These are phyloP conservation scores for Gasterosteus nipponicus DNA, from an alignment of 2,113 vertebrate genomes.

Conservation along the genomic window DNA sequence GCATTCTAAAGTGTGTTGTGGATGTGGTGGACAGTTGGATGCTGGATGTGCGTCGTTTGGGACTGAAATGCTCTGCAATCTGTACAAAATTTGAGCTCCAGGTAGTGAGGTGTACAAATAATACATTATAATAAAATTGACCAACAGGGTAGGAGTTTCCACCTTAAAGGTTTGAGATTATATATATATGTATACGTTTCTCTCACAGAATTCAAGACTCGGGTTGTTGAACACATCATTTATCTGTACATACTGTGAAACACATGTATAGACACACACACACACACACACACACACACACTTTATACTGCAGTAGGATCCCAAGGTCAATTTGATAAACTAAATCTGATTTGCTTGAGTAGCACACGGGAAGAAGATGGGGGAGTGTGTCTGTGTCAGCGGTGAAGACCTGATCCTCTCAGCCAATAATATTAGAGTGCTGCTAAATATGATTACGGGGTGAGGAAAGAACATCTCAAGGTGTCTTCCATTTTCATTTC, in stretches of 20 bases:
- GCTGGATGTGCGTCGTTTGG: neutral
- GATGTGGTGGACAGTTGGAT: neutral
- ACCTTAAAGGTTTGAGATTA: neutral
- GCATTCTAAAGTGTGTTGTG: neutral
- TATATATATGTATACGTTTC: neutral
- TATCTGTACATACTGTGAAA: conserved; percentile 12
- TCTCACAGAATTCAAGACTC: neutral
- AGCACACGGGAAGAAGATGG: conserved; percentile 6
- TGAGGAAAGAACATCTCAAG: conserved; percentile 40
- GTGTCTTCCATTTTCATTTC: conserved; percentile 34
- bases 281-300: conserved; percentile 1
- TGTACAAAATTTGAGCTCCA: neutral
- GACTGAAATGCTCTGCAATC: neutral
- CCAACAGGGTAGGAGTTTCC: neutral
- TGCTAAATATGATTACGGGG: conserved; percentile 47
- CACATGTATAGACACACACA: neutral
- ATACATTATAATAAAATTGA: neutral
- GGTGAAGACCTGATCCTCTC: conserved; percentile 31
- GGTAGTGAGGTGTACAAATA: neutral
- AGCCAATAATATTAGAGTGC: conserved; percentile 58
- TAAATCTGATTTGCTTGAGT: conserved; percentile 55
- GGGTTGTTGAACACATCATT: conserved; percentile 36
- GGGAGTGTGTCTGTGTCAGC: conserved; percentile 14
- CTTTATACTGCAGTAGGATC: conserved; percentile 10
- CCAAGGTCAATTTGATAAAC: conserved; percentile 57